A percentile compares a stretch with the other conserved stretches of the same genome.
Conservation (phyloP, 2,113 vertebrate genomes). For the Tylochromis polylepis region DNA sequence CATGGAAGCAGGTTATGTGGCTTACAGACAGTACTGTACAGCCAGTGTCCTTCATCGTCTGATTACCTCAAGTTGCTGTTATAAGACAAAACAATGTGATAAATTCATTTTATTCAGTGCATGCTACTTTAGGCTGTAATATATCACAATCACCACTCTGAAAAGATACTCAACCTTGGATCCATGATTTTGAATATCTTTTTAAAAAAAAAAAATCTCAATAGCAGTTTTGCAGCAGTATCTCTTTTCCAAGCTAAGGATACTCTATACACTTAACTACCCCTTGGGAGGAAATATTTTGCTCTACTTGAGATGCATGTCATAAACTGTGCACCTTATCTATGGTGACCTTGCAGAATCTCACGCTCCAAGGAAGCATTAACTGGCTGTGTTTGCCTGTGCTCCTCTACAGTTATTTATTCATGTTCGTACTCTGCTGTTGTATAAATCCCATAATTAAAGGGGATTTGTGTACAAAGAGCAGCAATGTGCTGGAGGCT, state of each 20-base stretch:
- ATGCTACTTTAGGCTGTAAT: background rate
- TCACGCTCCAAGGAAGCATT: conserved; percentile 25
- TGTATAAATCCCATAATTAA: conserved; percentile 70
- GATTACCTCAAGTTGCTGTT: conserved; percentile 3
- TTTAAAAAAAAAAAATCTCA: accelerated
- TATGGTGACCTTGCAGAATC: conserved; percentile 57
- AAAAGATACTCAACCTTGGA: background rate
- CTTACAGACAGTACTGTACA: conserved; percentile 12
- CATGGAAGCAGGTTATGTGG: conserved; percentile 19
- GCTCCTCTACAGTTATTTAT: conserved; percentile 53
- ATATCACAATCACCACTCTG: background rate
- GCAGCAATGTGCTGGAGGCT: conserved; percentile 44
- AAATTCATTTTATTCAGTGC: background rate
- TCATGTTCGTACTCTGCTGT: conserved; percentile 49
- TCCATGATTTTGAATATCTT: background rate
- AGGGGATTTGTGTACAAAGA: conserved; percentile 68
- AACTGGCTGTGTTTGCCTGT: conserved; percentile 39
- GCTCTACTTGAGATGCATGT: conserved; percentile 30
- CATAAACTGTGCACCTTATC: conserved; percentile 30
- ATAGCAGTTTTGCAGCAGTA: background rate
- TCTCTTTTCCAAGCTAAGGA: background rate
- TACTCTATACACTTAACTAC: background rate
- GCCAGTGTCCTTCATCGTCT: conserved; percentile 14
- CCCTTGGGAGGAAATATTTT: conserved; percentile 23
- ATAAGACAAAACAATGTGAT: background rate